Evolutionary conservation across 2,113 vertebrate species (phyloP).

Genomic region (Semicossyphus pulcher): DNA sequence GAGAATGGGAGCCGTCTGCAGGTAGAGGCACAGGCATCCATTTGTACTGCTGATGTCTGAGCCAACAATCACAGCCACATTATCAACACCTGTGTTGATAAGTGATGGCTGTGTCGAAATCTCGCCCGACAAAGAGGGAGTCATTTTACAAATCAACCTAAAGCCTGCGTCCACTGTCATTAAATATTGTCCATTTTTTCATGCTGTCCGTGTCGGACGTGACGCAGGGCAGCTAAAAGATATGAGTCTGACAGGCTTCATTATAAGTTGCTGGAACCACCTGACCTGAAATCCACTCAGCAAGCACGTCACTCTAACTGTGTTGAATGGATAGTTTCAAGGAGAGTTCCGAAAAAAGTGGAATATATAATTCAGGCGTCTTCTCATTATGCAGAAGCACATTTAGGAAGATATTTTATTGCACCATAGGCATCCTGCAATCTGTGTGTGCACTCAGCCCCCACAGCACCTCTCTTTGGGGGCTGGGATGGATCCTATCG

Average conservation of each 20-base stretch:
- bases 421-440: constrained; percentile 5
- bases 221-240: constrained; percentile 3
- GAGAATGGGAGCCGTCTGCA: constrained; percentile 31
- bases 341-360: background rate
- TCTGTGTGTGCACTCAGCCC: background rate
- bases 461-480: background rate
- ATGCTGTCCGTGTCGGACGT: background rate
- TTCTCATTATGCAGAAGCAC: constrained; percentile 2
- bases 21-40: constrained; percentile 33
- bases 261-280: constrained; percentile 23
- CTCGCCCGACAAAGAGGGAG: background rate
- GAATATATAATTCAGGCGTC: constrained; percentile 5
- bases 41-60: constrained; percentile 52
- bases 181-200: background rate
- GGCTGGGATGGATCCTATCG: constrained; percentile 2
- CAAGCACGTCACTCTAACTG: constrained; percentile 5
- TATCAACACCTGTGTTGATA: constrained; percentile 47
- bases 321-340: constrained; percentile 8
- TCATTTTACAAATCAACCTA: background rate
- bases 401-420: constrained; percentile 2
- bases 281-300: constrained; percentile 43
- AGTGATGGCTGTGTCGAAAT: constrained; percentile 14
- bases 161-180: constrained; percentile 16
- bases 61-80: constrained; percentile 41
- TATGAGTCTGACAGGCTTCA: constrained; percentile 21